Evolutionary conservation across 2,888 invertebrate species (phyloP).

Genomic region (Acanthosepion pharaonis): DNA sequence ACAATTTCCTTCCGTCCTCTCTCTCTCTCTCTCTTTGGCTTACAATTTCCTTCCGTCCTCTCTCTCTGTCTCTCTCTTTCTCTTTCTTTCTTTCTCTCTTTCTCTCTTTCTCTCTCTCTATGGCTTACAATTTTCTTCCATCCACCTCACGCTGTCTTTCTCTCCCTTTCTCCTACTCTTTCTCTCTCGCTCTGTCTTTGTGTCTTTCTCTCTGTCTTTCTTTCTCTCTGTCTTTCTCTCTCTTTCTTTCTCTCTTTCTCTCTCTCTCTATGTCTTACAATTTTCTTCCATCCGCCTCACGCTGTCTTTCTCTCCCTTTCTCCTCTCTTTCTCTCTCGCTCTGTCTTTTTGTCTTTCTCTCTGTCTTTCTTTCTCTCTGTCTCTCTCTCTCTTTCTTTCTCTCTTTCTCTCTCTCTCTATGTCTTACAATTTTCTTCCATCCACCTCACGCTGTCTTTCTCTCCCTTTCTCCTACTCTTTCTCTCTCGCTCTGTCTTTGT

Average conservation of each 20-base stretch:
- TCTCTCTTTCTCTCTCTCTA: too few relatives aligned
- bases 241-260: background rate
- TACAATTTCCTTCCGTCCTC: background rate
- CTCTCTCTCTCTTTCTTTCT: background rate
- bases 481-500: too few relatives aligned
- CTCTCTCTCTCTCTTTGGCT: background rate
- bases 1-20: too few relatives aligned
- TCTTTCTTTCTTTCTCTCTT: too few relatives aligned
- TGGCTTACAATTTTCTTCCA: background rate
- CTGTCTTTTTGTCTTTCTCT: background rate
- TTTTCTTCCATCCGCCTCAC: background rate
- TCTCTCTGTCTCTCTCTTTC: too few relatives aligned
- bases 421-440: background rate
- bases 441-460: background rate
- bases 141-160: background rate
- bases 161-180: too few relatives aligned
- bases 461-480: too few relatives aligned
- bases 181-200: too few relatives aligned
- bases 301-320: background rate
- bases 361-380: too few relatives aligned
- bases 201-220: too few relatives aligned
- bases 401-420: background rate
- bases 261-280: background rate
- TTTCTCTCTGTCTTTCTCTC: too few relatives aligned
- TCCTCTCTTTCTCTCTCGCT: background rate